Percentiles rank a stretch among this genome's conserved stretches.
Evolutionary conservation across 2,113 vertebrate genomes (phyloP).

Genomic region (Peucedramus taeniatus): DNA sequence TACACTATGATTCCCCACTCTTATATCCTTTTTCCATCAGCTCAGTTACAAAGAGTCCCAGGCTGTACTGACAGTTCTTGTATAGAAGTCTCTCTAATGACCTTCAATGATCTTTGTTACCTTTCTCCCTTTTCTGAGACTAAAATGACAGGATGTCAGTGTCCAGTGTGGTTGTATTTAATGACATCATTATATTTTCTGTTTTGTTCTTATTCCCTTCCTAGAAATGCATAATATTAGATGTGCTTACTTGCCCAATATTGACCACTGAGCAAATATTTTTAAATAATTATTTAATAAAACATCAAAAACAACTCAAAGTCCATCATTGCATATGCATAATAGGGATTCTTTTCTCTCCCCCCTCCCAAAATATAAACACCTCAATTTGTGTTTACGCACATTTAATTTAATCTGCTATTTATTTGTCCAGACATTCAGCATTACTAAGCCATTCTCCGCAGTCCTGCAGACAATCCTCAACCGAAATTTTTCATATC

Average conservation of each 20-base stretch:
- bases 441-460: neutral
- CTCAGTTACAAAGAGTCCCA: neutral
- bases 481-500: neutral
- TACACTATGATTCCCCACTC: neutral
- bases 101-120: neutral
- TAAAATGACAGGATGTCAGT: neutral
- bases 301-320: neutral
- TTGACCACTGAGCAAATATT: neutral
- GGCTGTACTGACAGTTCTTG: neutral
- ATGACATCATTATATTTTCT: neutral
- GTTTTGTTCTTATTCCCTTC: neutral
- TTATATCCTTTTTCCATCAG: neutral
- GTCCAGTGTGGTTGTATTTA: neutral
- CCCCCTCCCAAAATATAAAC: neutral
- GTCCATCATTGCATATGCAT: neutral
- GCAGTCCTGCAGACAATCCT: neutral
- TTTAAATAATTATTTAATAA: neutral
- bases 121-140: neutral
- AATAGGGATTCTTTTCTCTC: neutral
- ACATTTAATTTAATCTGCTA: neutral
- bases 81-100: neutral
- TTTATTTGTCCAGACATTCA: neutral
- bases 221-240: neutral
- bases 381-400: neutral
- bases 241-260: neutral